Evolutionary conservation across 2,888 invertebrate genomes (phyloP).

Genomic region (Campaea margaritaria): DNA sequence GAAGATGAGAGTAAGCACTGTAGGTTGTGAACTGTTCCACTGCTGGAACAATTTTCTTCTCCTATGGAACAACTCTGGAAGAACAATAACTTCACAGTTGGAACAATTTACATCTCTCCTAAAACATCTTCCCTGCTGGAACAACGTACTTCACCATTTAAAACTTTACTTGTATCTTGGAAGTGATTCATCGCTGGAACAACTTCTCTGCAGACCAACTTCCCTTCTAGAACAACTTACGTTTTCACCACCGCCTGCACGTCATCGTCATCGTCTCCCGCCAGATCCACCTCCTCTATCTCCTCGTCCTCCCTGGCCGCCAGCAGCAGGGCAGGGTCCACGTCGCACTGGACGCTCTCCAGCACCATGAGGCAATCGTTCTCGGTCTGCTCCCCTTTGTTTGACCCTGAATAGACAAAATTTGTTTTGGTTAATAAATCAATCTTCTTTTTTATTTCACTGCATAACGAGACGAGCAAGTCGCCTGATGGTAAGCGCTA

Average conservation of each 20-base stretch:
- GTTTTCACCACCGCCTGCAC: not conserved
- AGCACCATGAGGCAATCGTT: conserved; percentile 72
- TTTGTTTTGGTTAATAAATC: too few relatives aligned
- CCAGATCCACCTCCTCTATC: conserved; percentile 28
- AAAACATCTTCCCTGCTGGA: too few relatives aligned
- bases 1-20: too few relatives aligned
- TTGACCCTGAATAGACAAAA: not conserved
- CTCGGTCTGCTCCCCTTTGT: conserved; percentile 18
- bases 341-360: conserved; percentile 72
- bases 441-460: too few relatives aligned
- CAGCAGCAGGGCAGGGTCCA: conserved; percentile 65
- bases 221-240: not conserved
- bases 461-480: too few relatives aligned
- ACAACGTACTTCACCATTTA: not conserved
- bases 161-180: too few relatives aligned
- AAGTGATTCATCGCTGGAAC: not conserved
- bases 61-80: too few relatives aligned
- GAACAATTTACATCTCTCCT: too few relatives aligned
- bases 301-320: conserved; percentile 48
- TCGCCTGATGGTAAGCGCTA: too few relatives aligned
- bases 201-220: not conserved
- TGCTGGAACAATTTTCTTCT: too few relatives aligned
- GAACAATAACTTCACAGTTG: too few relatives aligned
- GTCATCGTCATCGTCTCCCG: conserved; percentile 11
- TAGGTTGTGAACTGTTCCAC: too few relatives aligned